Percentiles rank a stretch among this genome's conserved stretches.
phyloP scores from a whole-genome alignment of 2,888 invertebrate genomes.

The Lomographa bimaculata region DNA sequence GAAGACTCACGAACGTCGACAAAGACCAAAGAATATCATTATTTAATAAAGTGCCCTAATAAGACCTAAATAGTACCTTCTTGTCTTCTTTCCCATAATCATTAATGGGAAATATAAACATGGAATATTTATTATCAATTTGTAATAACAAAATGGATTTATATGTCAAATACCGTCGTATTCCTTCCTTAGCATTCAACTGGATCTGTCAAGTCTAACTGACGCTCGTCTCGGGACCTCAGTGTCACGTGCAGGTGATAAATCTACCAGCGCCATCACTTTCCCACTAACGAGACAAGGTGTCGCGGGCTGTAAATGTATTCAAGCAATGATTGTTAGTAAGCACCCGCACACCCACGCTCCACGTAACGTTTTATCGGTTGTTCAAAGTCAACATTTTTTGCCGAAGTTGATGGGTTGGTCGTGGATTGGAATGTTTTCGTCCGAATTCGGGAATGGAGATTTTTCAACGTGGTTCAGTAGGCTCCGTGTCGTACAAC shows the following conservation, averaged over 20 bases:
- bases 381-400: conserved; percentile 49
- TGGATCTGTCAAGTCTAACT: conserved; percentile 45
- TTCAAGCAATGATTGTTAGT: conserved; percentile 69
- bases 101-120: no score
- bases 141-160: no score
- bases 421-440: conserved; percentile 67
- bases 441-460: conserved; percentile 73
- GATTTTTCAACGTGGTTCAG: conserved; percentile 80
- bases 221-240: conserved; percentile 51
- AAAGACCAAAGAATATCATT: no score
- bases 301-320: conserved; percentile 67
- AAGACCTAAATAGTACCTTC: no score
- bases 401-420: conserved; percentile 54
- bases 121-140: no score
- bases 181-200: no score
- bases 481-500: conserved; percentile 80
- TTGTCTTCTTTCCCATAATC: no score
- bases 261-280: conserved; percentile 73
- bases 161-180: no score
- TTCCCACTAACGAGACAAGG: conserved; percentile 81
- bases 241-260: conserved; percentile 74
- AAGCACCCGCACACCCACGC: conserved; percentile 33
- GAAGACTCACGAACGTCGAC: no score
- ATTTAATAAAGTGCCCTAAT: no score
- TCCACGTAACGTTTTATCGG: conserved; percentile 43